phyloP scores from a whole-genome alignment of 2,113 vertebrate species.

The Lasiurus borealis region DNA sequence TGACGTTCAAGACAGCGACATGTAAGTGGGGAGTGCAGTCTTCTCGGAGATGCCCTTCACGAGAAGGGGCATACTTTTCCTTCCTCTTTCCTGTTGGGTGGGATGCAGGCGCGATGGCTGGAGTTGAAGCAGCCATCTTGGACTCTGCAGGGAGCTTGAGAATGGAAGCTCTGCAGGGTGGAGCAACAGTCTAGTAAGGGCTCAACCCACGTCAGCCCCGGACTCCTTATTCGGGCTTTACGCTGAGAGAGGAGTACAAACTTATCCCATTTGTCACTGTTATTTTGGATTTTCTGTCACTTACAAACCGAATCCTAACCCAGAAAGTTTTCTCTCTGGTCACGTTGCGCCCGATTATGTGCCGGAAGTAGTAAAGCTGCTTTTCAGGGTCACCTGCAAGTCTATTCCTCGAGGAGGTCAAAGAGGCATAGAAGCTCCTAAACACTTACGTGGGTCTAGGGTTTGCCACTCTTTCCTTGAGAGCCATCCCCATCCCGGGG shows the following conservation, averaged over 20 bases:
- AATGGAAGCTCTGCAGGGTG: not conserved
- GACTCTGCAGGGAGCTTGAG: slow-evolving; percentile 15
- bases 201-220: not conserved
- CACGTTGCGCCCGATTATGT: not conserved
- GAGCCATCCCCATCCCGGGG: not conserved
- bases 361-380: not conserved
- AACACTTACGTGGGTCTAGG: not conserved
- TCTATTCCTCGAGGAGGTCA: not conserved
- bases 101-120: not conserved
- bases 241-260: not conserved
- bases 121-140: not conserved
- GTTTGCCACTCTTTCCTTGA: not conserved
- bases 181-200: not conserved
- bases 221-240: not conserved
- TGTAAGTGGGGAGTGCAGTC: not conserved
- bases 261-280: not conserved
- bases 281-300: slow-evolving; percentile 30
- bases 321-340: not conserved
- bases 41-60: not conserved
- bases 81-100: not conserved
- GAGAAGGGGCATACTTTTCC: not conserved
- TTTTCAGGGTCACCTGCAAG: not conserved
- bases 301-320: not conserved
- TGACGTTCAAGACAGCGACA: not conserved
- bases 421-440: not conserved